Evolutionary conservation across 2,113 vertebrate genomes (phyloP), one percentile per base, ranked within the genome.

Genomic region (Etheostoma spectabile): DNA sequence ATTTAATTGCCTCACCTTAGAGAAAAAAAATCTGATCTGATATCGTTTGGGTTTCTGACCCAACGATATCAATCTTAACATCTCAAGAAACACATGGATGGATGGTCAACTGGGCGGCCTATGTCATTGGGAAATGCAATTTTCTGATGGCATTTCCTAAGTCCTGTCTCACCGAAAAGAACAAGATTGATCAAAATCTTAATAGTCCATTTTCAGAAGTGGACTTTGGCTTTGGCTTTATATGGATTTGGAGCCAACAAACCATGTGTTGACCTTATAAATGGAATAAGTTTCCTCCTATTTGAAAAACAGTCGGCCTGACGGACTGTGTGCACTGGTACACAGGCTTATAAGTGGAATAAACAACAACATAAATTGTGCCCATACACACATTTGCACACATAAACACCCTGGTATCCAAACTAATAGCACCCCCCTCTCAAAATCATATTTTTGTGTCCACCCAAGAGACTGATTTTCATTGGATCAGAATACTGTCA

Each of bases 81-180:
- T 97, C 96, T 97, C 95, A 95, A 97, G 97, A 99, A 98, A 97
- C 96, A 96, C 96, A 97, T 98, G 96, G 95, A 95, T 97, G 96
- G 96, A 99, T 97, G 97, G 96, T 96, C 96, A 95, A 97, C 95
- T 96, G 97, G 96, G 95, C 95, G 96, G 96, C 96, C 95, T 94
- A 98, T 98, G 96, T 97, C 96, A 98, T 96, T 97, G 95, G 95
- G 93, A 97, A 98, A 99, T 99, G 96, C 96, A 98, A 99, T 99
- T 99, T 99, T 96, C 95, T 95, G 93, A 95, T 97, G 96, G 96
- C 96, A 97, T 98, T 98, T 98, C 96, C 96, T 97, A 95, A 96
- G 97, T 95, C n/a, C 96, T 95, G 96, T 96, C 95, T 96, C 93
- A 96, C 94, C 93, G 95, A n/a, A 97, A 93, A 97, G 95, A 91